Conservation (phyloP, 2,113 vertebrate genomes). For the Bubo blakistoni region DNA sequence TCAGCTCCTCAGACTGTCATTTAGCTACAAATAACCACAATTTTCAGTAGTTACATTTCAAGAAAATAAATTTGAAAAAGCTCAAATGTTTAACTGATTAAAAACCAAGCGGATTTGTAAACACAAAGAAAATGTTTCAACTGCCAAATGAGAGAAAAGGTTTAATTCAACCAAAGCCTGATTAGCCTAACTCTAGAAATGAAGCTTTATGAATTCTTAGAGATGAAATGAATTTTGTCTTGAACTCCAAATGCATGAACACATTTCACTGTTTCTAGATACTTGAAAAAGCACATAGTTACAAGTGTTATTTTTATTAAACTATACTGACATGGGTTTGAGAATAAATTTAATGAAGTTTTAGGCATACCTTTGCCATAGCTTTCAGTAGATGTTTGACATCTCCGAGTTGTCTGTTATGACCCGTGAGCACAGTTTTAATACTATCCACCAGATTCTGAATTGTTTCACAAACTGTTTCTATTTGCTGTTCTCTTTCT, state of each 20-base stretch:
- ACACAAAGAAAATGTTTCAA: background rate
- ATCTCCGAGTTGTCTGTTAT: slow-evolving; percentile 94
- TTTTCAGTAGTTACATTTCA: background rate
- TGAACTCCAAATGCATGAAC: background rate
- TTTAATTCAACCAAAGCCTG: background rate
- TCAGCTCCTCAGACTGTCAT: background rate
- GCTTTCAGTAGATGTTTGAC: slow-evolving; percentile 95
- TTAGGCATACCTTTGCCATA: slow-evolving; percentile 91
- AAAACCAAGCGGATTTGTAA: background rate
- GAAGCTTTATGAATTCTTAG: background rate
- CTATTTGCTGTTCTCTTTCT: slow-evolving; percentile 92
- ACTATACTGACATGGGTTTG: background rate
- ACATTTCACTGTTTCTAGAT: background rate
- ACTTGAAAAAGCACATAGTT: background rate
- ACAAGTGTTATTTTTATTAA: background rate
- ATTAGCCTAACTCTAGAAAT: background rate
- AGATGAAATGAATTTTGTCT: background rate
- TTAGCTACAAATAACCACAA: background rate
- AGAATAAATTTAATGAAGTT: background rate
- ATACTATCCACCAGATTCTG: slow-evolving; percentile 95
- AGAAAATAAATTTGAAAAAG: background rate
- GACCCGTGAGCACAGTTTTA: slow-evolving; percentile 90
- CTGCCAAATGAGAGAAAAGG: background rate
- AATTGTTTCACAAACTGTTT: slow-evolving; percentile 87
- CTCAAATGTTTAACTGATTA: background rate